Conservation (phyloP, 2,888 invertebrate genomes). For the Pandemis corylana region DNA sequence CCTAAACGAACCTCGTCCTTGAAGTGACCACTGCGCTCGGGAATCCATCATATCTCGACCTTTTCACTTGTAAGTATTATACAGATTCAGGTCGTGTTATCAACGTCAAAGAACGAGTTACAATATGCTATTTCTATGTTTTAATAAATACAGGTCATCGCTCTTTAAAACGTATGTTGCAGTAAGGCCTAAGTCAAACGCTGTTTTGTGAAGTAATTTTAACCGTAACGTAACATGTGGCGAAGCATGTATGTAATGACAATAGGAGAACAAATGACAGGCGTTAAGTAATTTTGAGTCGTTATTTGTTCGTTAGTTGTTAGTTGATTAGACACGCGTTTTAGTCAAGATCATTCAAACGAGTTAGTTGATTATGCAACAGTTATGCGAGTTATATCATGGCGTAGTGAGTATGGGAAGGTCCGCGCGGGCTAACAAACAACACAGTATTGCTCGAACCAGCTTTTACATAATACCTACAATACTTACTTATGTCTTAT, state of each 20-base stretch:
- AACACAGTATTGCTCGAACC: constrained; percentile 33
- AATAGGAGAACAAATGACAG: constrained; percentile 1
- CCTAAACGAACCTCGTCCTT: too few relatives aligned
- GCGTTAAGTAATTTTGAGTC: constrained; percentile 4
- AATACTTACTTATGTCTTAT: constrained; percentile 44
- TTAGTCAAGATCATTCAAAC: constrained; percentile 40
- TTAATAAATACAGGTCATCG: neutral
- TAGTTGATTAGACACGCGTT: constrained; percentile 19
- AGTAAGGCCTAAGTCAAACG: neutral
- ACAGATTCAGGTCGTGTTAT: too few relatives aligned
- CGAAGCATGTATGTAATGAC: neutral
- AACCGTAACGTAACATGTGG: neutral
- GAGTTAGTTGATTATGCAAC: constrained; percentile 34
- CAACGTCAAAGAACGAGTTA: neutral
- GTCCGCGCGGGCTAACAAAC: constrained; percentile 24
- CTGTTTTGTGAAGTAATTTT: neutral
- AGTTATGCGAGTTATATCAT: constrained; percentile 35
- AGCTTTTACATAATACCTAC: constrained; percentile 59
- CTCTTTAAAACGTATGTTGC: neutral
- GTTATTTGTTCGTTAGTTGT: constrained; percentile 19
- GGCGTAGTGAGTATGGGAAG: neutral
- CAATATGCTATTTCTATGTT: neutral
- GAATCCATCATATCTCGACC: too few relatives aligned
- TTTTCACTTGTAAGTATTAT: too few relatives aligned
- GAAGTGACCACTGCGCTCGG: too few relatives aligned